Evolutionary conservation across 1,140 invertebrate genomes (phyloP).

Genomic region (Apis mellifera): DNA sequence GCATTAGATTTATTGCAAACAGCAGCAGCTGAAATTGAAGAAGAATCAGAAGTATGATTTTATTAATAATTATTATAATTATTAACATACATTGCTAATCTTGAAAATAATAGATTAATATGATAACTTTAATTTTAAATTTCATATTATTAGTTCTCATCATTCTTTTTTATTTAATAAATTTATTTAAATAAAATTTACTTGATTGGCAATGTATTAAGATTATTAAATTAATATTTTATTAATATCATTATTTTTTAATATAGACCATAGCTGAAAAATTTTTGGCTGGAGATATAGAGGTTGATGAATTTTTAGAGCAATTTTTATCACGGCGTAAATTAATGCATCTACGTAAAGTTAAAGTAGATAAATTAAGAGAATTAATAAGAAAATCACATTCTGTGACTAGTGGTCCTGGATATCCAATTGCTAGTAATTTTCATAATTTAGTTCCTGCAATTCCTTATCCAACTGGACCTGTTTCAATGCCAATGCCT

Average conservation of each 20-base stretch:
- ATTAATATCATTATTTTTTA: conserved; percentile 34
- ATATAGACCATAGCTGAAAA: conserved; percentile 85
- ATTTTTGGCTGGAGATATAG: conserved; percentile 87
- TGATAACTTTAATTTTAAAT: background rate
- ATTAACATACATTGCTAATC: background rate
- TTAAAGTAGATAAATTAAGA: conserved; percentile 93
- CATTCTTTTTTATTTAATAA: background rate
- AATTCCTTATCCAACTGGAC: conserved; percentile 82
- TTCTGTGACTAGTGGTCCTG: conserved; percentile 68
- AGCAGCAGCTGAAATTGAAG: conserved; percentile 92
- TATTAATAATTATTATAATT: conserved; percentile 22
- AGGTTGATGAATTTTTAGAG: conserved; percentile 90
- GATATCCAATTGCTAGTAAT: conserved; percentile 72
- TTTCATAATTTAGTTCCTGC: conserved; percentile 72
- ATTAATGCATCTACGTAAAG: conserved; percentile 89
- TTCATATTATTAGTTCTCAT: background rate
- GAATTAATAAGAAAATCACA: conserved; percentile 85
- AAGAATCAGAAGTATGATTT: conserved; percentile 89
- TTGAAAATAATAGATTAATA: background rate
- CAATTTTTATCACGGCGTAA: conserved; percentile 88
- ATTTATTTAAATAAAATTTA: background rate
- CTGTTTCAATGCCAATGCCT: conserved; percentile 83
- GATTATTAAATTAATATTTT: conserved; percentile 10
- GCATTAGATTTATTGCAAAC: conserved; percentile 92
- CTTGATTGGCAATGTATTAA: conserved; percentile 4